A percentile compares a stretch with the other conserved stretches of the same genome.
These are phyloP conservation scores for Dinocampus coccinellae DNA, from an alignment of 2,888 invertebrate genomes.

Conservation along the genomic window DNA sequence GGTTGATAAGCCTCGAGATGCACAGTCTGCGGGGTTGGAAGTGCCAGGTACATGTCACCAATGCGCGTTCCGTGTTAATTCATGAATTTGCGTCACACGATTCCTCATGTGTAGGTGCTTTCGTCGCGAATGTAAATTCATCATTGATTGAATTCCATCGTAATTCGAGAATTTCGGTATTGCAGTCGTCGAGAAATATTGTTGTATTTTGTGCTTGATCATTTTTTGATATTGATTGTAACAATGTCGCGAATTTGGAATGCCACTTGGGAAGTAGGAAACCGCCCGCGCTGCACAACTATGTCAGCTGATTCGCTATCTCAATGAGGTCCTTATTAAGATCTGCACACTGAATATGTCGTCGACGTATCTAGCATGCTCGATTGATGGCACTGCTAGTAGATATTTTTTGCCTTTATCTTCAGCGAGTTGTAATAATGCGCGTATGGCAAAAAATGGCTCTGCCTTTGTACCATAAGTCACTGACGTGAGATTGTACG, in stretches of 20 bases:
- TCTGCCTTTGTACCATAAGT: background rate
- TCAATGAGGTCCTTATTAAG: background rate
- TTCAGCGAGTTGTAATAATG: background rate
- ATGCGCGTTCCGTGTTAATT: background rate
- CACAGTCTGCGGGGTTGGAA: too few species aligned
- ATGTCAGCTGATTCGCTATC: background rate
- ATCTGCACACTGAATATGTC: conserved; percentile 29
- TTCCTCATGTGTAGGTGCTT: background rate
- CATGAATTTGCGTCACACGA: background rate
- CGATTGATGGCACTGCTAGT: conserved; percentile 25
- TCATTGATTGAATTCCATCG: background rate
- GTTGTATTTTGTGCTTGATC: background rate
- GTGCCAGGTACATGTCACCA: too few species aligned
- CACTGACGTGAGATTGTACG: background rate
- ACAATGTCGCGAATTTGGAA: background rate
- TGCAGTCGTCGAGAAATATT: background rate
- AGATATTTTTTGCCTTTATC: conserved; percentile 13
- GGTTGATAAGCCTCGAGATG: too few species aligned
- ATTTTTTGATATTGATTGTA: background rate
- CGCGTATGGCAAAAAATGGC: background rate
- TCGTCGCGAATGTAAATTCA: background rate
- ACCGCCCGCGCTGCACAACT: conserved; percentile 36
- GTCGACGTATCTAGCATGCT: background rate
- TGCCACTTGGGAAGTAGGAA: conserved; percentile 31
- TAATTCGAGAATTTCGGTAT: background rate